Conservation (phyloP, 2,113 vertebrate species). For the Ceuthmochares aereus region DNA sequence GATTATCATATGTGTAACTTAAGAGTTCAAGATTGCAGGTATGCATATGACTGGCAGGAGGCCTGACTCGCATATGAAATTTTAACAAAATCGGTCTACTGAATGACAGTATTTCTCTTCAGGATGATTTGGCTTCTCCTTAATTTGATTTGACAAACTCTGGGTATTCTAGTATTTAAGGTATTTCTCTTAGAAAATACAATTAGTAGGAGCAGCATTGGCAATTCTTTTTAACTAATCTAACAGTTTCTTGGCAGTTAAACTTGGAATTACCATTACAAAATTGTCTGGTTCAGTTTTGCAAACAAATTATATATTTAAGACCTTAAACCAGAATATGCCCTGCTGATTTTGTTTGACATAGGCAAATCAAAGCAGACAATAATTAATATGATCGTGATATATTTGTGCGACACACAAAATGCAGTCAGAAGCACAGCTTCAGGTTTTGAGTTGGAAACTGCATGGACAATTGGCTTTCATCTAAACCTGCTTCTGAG, state of each 20-base stretch:
- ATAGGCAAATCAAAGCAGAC: background rate
- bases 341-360: background rate
- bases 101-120: background rate
- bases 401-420: background rate
- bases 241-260: background rate
- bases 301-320: background rate
- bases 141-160: background rate
- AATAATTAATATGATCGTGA: background rate
- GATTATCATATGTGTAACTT: background rate
- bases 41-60: background rate
- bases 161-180: background rate
- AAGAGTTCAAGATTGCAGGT: background rate
- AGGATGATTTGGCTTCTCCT: background rate
- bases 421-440: background rate
- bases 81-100: background rate
- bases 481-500: conserved; percentile 13
- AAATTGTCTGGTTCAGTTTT: background rate
- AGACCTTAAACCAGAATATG: background rate
- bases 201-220: background rate
- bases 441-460: conserved; percentile 45
- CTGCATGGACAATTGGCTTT: conserved; percentile 18
- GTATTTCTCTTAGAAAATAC: background rate
- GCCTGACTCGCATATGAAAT: background rate
- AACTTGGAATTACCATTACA: background rate
- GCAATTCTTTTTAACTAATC: background rate